A percentile compares a stretch with the other conserved stretches of the same genome.
phyloP scores from a whole-genome alignment of 2,888 invertebrate genomes.

The Ophioninae sp. region DNA sequence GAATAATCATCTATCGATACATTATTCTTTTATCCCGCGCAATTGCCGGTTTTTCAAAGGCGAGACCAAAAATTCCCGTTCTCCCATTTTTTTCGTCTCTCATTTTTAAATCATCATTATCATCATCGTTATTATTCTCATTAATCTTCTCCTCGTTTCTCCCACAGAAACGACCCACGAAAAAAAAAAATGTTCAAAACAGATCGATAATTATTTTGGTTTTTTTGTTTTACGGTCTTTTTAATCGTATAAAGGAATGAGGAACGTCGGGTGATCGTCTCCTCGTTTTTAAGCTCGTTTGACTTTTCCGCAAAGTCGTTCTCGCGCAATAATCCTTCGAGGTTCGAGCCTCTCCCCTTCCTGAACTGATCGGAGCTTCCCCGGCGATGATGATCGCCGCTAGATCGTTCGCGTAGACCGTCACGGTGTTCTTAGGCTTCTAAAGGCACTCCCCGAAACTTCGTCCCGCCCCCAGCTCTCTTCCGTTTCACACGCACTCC shows the following conservation, averaged over 20 bases:
- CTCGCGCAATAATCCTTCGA: slow-evolving; percentile 26
- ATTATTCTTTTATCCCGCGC: not conserved
- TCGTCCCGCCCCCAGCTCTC: not conserved
- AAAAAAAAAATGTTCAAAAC: not conserved
- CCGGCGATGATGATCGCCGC: not conserved
- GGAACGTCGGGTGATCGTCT: slow-evolving; percentile 56
- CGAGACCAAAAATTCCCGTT: not conserved
- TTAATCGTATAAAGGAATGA: slow-evolving; percentile 37
- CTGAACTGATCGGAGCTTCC: slow-evolving; percentile 3
- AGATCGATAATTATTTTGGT: not conserved
- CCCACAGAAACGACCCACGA: slow-evolving; percentile 12
- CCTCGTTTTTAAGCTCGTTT: slow-evolving; percentile 47
- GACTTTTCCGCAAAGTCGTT: slow-evolving; percentile 22
- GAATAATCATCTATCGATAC: not conserved
- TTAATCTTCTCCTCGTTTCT: not conserved
- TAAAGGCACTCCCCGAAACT: slow-evolving; percentile 78
- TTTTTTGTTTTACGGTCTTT: not conserved
- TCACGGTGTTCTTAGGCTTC: slow-evolving; percentile 72
- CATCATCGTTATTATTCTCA: not conserved
- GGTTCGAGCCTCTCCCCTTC: not conserved
- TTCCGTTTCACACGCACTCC: not conserved
- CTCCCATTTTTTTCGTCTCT: not conserved
- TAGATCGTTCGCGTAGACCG: slow-evolving; percentile 54
- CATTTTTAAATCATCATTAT: not conserved
- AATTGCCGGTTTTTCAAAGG: not conserved